phyloP scores from a whole-genome alignment of 2,888 invertebrate species.

The Liopterus haemorrhoidalis region DNA sequence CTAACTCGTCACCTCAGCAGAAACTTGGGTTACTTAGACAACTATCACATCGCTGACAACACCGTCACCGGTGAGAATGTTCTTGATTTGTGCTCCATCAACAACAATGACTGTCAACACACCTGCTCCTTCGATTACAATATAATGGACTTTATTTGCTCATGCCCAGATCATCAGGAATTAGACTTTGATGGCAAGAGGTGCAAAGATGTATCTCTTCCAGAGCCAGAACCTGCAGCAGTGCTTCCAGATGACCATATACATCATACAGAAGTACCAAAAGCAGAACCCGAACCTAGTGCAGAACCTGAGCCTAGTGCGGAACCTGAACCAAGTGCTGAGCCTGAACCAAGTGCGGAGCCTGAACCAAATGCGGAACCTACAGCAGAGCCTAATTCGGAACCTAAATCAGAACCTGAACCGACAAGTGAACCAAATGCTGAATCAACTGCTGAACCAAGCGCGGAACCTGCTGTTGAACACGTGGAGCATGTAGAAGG shows the following conservation, averaged over 20 bases:
- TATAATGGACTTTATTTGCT: slow-evolving; percentile 58
- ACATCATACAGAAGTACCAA: slow-evolving; percentile 36
- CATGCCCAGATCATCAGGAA: slow-evolving; percentile 54
- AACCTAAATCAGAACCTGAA: slow-evolving; percentile 27
- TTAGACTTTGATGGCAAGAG: slow-evolving; percentile 48
- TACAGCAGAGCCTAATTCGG: slow-evolving; percentile 27
- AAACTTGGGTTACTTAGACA: slow-evolving; percentile 49
- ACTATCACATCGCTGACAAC: slow-evolving; percentile 48
- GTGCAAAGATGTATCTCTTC: slow-evolving; percentile 41
- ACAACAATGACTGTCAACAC: slow-evolving; percentile 60
- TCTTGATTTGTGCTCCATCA: slow-evolving; percentile 59
- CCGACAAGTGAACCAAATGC: slow-evolving; percentile 35
- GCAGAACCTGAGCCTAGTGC: slow-evolving; percentile 48
- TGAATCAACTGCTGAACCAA: slow-evolving; percentile 37
- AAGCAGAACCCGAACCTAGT: slow-evolving; percentile 41
- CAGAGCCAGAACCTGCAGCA: slow-evolving; percentile 30
- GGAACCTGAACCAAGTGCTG: slow-evolving; percentile 42
- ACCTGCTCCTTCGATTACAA: slow-evolving; percentile 61
- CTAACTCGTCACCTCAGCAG: slow-evolving; percentile 49
- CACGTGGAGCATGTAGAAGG: slow-evolving; percentile 42
- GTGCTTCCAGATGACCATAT: slow-evolving; percentile 34
- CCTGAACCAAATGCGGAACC: slow-evolving; percentile 38
- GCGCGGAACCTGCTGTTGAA: slow-evolving; percentile 16
- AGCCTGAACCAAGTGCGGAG: slow-evolving; percentile 41
- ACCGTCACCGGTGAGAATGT: slow-evolving; percentile 54